Conservation (phyloP, 1,140 invertebrate genomes). For the Drosophila chauvacae region DNA sequence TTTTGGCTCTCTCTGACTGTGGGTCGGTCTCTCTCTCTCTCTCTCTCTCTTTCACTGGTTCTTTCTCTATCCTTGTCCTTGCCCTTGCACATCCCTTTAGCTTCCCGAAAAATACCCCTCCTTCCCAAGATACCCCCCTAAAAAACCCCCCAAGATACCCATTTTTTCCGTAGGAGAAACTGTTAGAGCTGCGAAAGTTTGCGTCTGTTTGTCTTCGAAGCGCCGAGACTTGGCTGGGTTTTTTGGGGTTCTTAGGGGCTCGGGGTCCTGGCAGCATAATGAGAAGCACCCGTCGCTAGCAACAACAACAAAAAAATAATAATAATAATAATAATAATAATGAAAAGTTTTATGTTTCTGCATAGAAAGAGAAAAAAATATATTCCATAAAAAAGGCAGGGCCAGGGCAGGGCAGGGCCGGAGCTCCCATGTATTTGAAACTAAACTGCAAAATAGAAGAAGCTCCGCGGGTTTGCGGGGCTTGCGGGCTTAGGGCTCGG, state of each 20-base stretch:
- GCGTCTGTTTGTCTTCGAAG: slow-evolving; percentile 47
- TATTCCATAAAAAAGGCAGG: slow-evolving; percentile 41
- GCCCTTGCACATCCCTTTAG: slow-evolving; percentile 21
- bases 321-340: slow-evolving; percentile 72
- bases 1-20: slow-evolving; percentile 32
- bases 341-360: slow-evolving; percentile 77
- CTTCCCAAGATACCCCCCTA: too few species aligned
- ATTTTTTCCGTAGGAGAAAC: slow-evolving; percentile 29
- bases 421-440: slow-evolving; percentile 68
- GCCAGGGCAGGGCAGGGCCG: neutral
- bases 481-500: neutral
- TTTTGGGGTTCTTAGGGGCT: neutral
- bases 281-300: slow-evolving; percentile 34
- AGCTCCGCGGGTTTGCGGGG: neutral
- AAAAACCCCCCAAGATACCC: neutral
- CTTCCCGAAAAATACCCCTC: neutral
- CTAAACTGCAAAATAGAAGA: slow-evolving; percentile 79
- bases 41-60: neutral
- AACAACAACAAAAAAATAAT: slow-evolving; percentile 26
- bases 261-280: slow-evolving; percentile 29
- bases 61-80: slow-evolving; percentile 13
- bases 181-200: slow-evolving; percentile 58
- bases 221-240: slow-evolving; percentile 8
- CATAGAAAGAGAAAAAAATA: slow-evolving; percentile 64
- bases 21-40: slow-evolving; percentile 1